Base-by-base conservation (phyloP, 2,888 invertebrate genomes). In the Leptinotarsa juncta region DNA sequence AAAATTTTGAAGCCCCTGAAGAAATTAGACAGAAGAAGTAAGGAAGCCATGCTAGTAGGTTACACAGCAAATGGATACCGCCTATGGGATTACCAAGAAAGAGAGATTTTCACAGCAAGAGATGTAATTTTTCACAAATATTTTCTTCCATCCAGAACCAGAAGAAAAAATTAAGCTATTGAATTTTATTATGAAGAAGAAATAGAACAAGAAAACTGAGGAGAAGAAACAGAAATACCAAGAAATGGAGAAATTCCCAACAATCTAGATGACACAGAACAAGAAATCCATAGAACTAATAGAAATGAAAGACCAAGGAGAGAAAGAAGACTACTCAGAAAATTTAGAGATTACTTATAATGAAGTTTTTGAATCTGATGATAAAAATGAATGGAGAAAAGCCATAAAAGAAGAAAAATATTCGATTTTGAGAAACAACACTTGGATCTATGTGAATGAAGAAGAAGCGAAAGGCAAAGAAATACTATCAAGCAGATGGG, bases 1-100 rank as follows among this genome's bases (percentile, higher is more conserved):
- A 55, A 20, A 55, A 18, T 18, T 18, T 18, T 55, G 18, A 23
- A 23, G 26, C 26, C 4, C 26, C 65, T 65, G 26, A 65, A 65
- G 65, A 65, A 65, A 65, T 23, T 42, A 32, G 65, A 65, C 18
- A 20, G 26, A 65, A 65, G 65, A 65, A 65, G 65, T 65, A 20
- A 55, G 12, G 10, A 55, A 55, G n/a, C n/a, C 55, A 18, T 55
- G 5, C 18, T 55, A 18, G 18, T 55, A 18, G 55, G 55, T n/a
- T 20, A 55, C 14, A 18, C 55, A 20, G 55, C n/a, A n/a, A 20
- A 55, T 55, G 55, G 55, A 5, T 55, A 55, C 10, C 55, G 18
- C 12, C 12, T 55, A 18, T 55, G 55, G 20, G 55, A 20, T 20
- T 10, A n/a, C 4, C 55, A 55, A 18, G 10, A n/a, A 18, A 55